Percentiles rank a stretch among this genome's conserved stretches.
Conservation (phyloP, 2,113 vertebrate species). For the Vulpes vulpes region DNA sequence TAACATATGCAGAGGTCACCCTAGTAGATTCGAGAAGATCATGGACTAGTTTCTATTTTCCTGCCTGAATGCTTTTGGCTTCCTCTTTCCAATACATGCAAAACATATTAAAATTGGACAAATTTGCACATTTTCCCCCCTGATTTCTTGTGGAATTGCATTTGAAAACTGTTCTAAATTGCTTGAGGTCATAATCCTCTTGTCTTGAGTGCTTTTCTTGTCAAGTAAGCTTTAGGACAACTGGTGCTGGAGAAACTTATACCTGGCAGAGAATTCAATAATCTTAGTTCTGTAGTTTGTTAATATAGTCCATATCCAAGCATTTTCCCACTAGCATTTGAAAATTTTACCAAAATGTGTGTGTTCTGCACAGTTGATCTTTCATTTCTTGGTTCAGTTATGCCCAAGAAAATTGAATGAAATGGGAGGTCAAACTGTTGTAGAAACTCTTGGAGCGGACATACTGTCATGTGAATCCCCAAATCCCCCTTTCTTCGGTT, state of each 20-base stretch:
- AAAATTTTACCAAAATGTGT: neutral
- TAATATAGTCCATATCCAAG: neutral
- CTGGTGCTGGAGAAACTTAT: neutral
- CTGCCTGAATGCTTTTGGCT: neutral
- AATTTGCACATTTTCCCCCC: neutral
- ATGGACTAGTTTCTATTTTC: neutral
- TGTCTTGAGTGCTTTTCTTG: neutral
- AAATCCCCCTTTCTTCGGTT: neutral
- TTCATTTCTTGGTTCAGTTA: neutral
- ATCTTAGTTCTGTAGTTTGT: neutral
- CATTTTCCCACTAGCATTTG: neutral
- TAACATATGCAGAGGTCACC: fast-evolving
- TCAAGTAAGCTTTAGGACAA: neutral
- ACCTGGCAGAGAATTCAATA: neutral
- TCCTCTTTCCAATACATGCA: neutral
- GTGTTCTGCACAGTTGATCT: neutral
- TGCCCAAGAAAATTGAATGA: neutral
- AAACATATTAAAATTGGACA: conserved; percentile 40
- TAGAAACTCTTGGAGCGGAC: neutral
- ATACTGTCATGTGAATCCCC: neutral
- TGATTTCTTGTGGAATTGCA: neutral
- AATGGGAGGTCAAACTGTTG: neutral
- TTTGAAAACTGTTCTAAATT: conserved; percentile 33
- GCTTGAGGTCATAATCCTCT: neutral
- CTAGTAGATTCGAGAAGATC: neutral